Evolutionary conservation across 2,888 invertebrate species (phyloP), one percentile per base, ranked within the genome.

Genomic region (Sminthurides aquaticus): DNA sequence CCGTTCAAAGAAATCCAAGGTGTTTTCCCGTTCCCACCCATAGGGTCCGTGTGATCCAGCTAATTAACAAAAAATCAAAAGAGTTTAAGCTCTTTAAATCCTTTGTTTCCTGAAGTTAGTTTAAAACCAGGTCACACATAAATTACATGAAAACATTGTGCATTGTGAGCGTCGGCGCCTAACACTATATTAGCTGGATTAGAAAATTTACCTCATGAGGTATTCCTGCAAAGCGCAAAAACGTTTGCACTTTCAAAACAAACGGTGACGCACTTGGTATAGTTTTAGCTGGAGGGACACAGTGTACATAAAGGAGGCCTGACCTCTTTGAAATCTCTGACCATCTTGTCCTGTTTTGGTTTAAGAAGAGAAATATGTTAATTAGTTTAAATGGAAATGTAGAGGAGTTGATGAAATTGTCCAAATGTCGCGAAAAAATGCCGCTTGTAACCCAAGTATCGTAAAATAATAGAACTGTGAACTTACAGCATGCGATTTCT

Each of bases 1-100:
- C 72, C 72, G 43, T 70, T 67, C 11, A 62, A 54, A 15, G 66
- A 64, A 28, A 72, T 67, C 72, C 72, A 72, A 11, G 72, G 72
- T 3, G 65, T 55, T 57, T 71, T 70, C 20, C 71, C 72, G 22
- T 71, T 70, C 11, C 69, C 71, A 5, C 71, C 71, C 22, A 59
- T 60, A 2, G 63, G 56, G 34, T 72, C 65, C 18, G 22, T 27
- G 28, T 25, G 49, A 26, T 68, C 67, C 1, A 64, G 11, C 67
- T 67, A 49, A 3, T 26, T 28, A n/a, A 57, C 24, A 52, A 20
- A 52, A 34, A 34, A 34, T 34, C 5, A 15, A 34, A 52, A 5
- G 5, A 52, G 8, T 52, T 52, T 52, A 20, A 52, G 20, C 18
- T 22, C 15, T 5, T 20, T 52, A 20, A 20, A 52, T 52, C 20